Evolutionary conservation across 37 sponge, comb jelly and placozoan genomes (phyloP), one percentile per base, ranked within the genome.

Genomic region (Ephydatia muelleri): DNA sequence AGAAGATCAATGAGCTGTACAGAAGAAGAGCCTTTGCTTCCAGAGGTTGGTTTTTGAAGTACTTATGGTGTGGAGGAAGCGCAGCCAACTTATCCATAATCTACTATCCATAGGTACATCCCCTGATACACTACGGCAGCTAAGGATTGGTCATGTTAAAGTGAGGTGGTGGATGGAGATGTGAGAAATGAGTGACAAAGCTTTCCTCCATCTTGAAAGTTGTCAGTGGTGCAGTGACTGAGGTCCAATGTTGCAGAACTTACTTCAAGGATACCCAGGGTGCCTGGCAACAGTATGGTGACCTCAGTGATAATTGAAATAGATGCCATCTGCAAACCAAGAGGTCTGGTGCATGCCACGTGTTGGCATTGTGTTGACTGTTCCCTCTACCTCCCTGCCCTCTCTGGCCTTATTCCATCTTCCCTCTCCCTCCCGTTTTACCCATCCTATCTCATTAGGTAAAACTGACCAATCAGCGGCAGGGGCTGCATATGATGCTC

Each of bases 301-400:
- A 75, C 22, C 82, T 85, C 83, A 96, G 97, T 80, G 97, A 94
- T 96, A 36, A 91, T 96, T 70, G 97, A 96, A 57, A 94, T 96
- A 28, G 97, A 96, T 66, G 97, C 97, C 57, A 93, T 96, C 75
- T 96, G 97, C 75, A 96, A 96, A 66, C 94, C 92, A 67, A 82
- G 97, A 73, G 97, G 94, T 86, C 30, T 37, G 35, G 29, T 57
- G n/a, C 57, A 57, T 57, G 57, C 43, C 70, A 69, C 9, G 30
- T 68, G 69, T 28, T 2, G 29, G 5, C 29, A 29, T 8, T 9
- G 8, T 68, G 26, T n/a, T n/a, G n/a, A n/a, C n/a, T n/a, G n/a
- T n/a, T n/a, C n/a, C n/a, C n/a, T n/a, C n/a, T n/a, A n/a, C 72
- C 30, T 71, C 32, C 30, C 32, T 71, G n/a, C n/a, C n/a, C 72